phyloP scores from a whole-genome alignment of 2,113 vertebrate genomes.

The Coregonus clupeaformis region DNA sequence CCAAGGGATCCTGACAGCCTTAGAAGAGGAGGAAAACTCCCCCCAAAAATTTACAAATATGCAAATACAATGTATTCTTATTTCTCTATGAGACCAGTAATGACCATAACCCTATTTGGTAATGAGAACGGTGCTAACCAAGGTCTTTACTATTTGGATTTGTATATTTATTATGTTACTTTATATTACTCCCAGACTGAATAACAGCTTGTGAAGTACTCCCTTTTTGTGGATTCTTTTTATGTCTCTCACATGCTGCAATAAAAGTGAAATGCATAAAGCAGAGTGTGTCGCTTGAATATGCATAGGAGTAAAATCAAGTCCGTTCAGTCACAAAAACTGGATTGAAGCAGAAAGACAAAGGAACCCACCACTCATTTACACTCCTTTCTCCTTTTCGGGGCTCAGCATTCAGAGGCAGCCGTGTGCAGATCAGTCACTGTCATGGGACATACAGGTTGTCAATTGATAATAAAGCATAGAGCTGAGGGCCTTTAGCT shows the following conservation, averaged over 20 bases:
- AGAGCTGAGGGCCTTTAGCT: constrained; percentile 77
- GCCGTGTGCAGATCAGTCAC: constrained; percentile 70
- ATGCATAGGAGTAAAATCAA: not conserved
- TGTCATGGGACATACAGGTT: constrained; percentile 80
- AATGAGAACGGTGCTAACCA: not conserved
- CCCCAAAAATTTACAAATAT: not conserved
- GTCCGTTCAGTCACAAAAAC: constrained; percentile 1
- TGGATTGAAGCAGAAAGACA: constrained; percentile 41
- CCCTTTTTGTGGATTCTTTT: not conserved
- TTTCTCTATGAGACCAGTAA: not conserved
- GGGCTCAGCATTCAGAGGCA: constrained; percentile 51
- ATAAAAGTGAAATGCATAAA: not conserved
- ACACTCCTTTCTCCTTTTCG: constrained; percentile 31
- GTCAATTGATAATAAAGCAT: constrained; percentile 82
- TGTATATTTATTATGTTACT: not conserved
- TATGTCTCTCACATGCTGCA: not conserved
- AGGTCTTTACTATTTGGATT: not conserved
- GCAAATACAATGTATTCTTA: not conserved
- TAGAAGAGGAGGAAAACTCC: not conserved
- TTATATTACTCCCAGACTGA: not conserved
- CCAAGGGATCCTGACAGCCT: constrained; percentile 14
- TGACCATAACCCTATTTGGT: not conserved
- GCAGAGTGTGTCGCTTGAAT: not conserved
- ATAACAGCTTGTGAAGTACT: not conserved
- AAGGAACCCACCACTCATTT: constrained; percentile 60